Percentiles rank a stretch among this genome's conserved stretches.
phyloP scores from a whole-genome alignment of 1,140 invertebrate species.

The Kradibia gibbosae region DNA sequence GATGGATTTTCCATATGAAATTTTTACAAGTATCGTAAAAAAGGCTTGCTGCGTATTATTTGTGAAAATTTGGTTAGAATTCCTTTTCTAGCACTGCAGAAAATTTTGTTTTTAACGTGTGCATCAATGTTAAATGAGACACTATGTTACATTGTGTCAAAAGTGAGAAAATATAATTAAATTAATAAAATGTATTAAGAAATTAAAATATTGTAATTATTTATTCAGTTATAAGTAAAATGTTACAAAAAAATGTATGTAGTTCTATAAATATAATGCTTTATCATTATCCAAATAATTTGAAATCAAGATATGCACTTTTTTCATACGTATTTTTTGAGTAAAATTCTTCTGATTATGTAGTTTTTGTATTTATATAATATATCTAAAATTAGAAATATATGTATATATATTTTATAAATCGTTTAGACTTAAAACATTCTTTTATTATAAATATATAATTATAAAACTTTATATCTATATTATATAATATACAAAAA shows the following conservation, averaged over 20 bases:
- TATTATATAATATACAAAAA: neutral
- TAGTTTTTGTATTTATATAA: too few species aligned
- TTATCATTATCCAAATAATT: too few species aligned
- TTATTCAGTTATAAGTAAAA: neutral
- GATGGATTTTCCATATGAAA: neutral
- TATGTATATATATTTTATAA: too few species aligned
- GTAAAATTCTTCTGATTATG: too few species aligned
- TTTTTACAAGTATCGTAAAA: neutral
- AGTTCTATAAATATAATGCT: too few species aligned
- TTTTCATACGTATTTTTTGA: too few species aligned
- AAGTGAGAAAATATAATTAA: constrained; percentile 38
- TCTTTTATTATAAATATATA: neutral
- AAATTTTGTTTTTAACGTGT: neutral
- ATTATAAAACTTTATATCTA: neutral
- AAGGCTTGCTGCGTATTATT: neutral
- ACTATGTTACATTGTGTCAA: constrained; percentile 37
- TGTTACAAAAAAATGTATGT: too few species aligned
- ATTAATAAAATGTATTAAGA: constrained; percentile 42
- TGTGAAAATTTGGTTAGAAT: neutral
- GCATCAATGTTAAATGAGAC: constrained; percentile 20
- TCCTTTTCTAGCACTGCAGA: constrained; percentile 27
- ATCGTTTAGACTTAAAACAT: too few species aligned
- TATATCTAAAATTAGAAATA: too few species aligned
- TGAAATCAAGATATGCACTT: too few species aligned
- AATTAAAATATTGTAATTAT: constrained; percentile 4